A percentile compares a stretch with the other conserved stretches of the same genome.
Conservation (phyloP, 2,113 vertebrate genomes). For the Pycnonotus jocosus region DNA sequence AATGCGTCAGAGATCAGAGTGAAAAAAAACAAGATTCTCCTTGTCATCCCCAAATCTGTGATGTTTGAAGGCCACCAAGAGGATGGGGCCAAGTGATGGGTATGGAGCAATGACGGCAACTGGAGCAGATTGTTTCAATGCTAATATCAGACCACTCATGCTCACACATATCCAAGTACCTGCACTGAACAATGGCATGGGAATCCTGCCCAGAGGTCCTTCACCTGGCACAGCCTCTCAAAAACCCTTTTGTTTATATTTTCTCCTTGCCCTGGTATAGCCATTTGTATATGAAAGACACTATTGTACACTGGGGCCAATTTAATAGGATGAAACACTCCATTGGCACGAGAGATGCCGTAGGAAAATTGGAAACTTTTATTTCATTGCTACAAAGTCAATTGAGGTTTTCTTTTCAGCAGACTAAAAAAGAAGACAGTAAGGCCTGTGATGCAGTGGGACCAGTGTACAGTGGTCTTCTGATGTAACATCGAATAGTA, state of each 20-base stretch:
- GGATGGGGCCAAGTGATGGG: neutral
- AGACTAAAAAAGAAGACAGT: conserved; percentile 63
- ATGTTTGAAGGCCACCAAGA: neutral
- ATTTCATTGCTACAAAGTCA: conserved; percentile 65
- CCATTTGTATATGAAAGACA: conserved; percentile 47
- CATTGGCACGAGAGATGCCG: conserved; percentile 52
- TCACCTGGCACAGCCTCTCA: conserved; percentile 62
- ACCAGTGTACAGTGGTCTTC: neutral
- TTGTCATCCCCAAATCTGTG: neutral
- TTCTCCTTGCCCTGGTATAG: conserved; percentile 53
- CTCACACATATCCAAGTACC: conserved; percentile 58
- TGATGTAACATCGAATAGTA: neutral
- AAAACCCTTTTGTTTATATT: conserved; percentile 58
- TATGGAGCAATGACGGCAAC: neutral
- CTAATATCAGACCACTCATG: conserved; percentile 59
- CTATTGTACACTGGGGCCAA: neutral
- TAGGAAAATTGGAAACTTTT: conserved; percentile 60
- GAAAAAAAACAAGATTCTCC: neutral
- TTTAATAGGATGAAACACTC: conserved; percentile 64
- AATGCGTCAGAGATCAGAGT: neutral
- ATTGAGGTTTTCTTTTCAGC: conserved; percentile 67
- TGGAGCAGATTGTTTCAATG: conserved; percentile 50
- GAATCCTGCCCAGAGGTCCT: conserved; percentile 50
- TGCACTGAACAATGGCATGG: conserved; percentile 41
- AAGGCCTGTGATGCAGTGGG: conserved; percentile 67